phyloP scores from a whole-genome alignment of 2,888 invertebrate genomes.

The Oscheius sp. region DNA sequence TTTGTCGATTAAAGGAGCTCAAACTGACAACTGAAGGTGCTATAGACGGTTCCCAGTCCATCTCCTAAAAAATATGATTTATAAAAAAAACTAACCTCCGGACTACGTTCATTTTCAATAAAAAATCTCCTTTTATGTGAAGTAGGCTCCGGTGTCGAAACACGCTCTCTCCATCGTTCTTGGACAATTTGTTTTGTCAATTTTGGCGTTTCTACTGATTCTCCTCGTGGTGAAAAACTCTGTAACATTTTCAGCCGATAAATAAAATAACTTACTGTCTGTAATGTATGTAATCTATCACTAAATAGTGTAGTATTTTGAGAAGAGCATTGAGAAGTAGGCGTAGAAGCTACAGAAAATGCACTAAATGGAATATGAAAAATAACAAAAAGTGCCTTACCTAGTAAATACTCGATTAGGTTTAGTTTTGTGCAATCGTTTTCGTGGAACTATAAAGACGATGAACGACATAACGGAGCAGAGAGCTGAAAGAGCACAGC shows the following conservation, averaged over 20 bases:
- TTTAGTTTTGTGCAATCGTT: slow-evolving; percentile 39
- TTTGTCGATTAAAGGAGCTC: not conserved
- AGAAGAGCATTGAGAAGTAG: slow-evolving; percentile 56
- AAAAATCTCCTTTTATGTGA: not conserved
- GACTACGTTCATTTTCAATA: not conserved
- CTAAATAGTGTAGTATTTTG: not conserved
- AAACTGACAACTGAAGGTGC: slow-evolving; percentile 15
- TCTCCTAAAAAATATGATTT: slow-evolving; percentile 13
- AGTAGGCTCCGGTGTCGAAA: slow-evolving; percentile 5
- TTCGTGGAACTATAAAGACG: slow-evolving; percentile 41
- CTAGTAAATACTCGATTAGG: slow-evolving; percentile 44
- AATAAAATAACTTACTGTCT: not conserved
- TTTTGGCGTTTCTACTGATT: not conserved
- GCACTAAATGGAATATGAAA: slow-evolving; percentile 46
- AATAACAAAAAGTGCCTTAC: slow-evolving; percentile 17
- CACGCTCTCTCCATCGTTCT: slow-evolving; percentile 34
- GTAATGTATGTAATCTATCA: not conserved
- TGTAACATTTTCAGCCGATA: not conserved
- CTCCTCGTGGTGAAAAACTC: not conserved
- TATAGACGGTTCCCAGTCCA: slow-evolving; percentile 54
- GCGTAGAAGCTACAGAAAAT: slow-evolving; percentile 61
- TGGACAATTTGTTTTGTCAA: slow-evolving; percentile 6
- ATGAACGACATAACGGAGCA: slow-evolving; percentile 38
- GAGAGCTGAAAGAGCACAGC: slow-evolving; percentile 43
- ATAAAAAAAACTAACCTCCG: not conserved